phyloP scores from a whole-genome alignment of 2,113 vertebrate species.

The Sitta europaea region DNA sequence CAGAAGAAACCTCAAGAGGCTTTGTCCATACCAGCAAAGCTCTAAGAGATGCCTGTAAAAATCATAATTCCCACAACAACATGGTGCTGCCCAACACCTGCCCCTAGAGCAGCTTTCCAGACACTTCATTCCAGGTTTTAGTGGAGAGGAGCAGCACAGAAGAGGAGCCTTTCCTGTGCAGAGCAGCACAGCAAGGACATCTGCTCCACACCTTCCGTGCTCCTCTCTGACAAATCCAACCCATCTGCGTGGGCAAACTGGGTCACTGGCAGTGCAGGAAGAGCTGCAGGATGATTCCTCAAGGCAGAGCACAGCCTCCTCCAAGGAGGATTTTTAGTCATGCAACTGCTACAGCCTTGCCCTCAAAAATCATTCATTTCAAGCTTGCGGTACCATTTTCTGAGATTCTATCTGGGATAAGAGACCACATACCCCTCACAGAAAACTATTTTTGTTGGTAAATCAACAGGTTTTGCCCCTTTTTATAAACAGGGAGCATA shows the following conservation, averaged over 20 bases:
- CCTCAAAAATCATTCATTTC: not conserved
- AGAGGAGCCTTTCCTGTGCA: not conserved
- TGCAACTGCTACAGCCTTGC: not conserved
- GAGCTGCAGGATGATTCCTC: not conserved
- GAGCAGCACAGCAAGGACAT: not conserved
- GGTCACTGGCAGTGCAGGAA: not conserved
- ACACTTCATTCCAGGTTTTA: not conserved
- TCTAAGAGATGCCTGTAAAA: not conserved
- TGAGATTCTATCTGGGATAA: not conserved
- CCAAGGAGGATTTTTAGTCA: not conserved
- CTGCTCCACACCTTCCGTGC: not conserved
- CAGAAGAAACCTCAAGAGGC: not conserved
- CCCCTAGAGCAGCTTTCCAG: not conserved
- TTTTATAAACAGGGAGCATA: not conserved
- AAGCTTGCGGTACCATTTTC: not conserved
- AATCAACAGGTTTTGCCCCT: not conserved
- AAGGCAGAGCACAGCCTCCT: not conserved
- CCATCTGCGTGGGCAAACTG: constrained; percentile 18
- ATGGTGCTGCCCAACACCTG: not conserved
- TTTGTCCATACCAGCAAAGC: not conserved
- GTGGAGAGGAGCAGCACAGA: not conserved
- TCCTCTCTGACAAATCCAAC: not conserved
- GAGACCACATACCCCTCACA: not conserved
- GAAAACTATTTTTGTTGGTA: not conserved
- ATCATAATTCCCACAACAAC: not conserved